A percentile compares a stretch with the other conserved stretches of the same genome.
These are phyloP conservation scores for Pyrocoelia pectoralis DNA, from an alignment of 2,888 invertebrate genomes.

Conservation along the genomic window DNA sequence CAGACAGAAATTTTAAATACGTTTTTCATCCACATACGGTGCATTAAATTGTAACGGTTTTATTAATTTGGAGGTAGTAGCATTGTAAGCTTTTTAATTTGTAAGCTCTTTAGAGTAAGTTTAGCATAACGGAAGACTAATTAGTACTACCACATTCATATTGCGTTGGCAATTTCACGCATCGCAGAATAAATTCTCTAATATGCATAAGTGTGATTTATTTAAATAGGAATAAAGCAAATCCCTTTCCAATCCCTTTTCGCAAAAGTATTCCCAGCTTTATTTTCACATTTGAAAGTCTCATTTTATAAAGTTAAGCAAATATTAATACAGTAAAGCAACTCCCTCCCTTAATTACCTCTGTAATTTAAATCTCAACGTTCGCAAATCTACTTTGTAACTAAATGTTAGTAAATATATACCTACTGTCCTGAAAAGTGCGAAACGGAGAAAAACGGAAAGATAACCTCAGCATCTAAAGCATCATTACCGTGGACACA, in stretches of 20 bases:
- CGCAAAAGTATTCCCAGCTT: background rate
- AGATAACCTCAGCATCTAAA: background rate
- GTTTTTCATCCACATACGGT: no score
- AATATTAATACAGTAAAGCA: background rate
- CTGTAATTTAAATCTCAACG: no score
- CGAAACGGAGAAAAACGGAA: no score
- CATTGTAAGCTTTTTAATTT: background rate
- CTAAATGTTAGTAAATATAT: no score
- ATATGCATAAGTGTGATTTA: conserved; percentile 1
- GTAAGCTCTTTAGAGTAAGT: background rate
- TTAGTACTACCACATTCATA: conserved; percentile 1
- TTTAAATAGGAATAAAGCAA: background rate
- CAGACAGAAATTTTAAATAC: no score
- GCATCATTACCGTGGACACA: background rate
- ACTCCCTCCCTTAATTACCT: background rate
- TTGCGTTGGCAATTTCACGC: background rate
- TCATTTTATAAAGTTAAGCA: background rate
- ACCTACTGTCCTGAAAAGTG: no score
- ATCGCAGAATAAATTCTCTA: background rate
- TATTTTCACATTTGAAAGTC: background rate
- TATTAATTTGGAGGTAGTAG: background rate
- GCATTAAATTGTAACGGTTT: background rate
- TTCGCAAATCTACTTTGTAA: no score
- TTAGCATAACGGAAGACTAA: background rate
- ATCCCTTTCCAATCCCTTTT: background rate